Base-by-base conservation (phyloP, 2,888 invertebrate species). In the Hydropsyche betteni region DNA sequence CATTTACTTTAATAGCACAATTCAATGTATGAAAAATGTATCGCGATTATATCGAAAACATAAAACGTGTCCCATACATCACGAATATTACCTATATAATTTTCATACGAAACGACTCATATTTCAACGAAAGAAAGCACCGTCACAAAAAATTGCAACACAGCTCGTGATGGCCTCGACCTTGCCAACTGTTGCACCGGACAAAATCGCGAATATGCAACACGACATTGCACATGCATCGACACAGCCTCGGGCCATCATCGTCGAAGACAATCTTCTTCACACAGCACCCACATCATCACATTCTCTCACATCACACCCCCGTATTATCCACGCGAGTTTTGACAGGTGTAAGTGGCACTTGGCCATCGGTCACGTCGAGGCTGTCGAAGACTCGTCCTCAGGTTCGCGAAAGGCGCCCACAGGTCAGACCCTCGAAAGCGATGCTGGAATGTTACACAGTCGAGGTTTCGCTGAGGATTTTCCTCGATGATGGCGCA, bases 281-380 rank as follows among this genome's bases (percentile, higher is more conserved):
- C 44, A 10, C 10, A 44, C 44, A 10, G 3, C 44, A 44, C 44
- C 6, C 3, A 44, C 44, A 10, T 44, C 44, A 44, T 44, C 44
- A 10, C 44, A 44, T 44, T 8, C 10, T 44, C 6, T 44, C 44
- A 44, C 44, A 44, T 44, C 44, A 44, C 44, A 44, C 44, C 10
- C 44, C 10, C 44, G 44, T 4, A 55, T 55, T n/a, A 55, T 55
- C 55, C 58, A 64, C 64, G 34, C 24, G 64, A 16, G 12, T 69
- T 69, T 69, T 53, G 70, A 70, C 70, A 53, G 70, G 53, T 14
- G 38, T 61, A 72, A 72, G 72, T 72, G 72, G 72, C 61, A 33
- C 64, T 64, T 24, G 24, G 24, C 24, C 24, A 2, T 24, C 24
- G 24, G 24, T 24, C 24, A 24, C 64, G 34, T 16, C 64, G 24